Evolutionary conservation across 1,140 invertebrate genomes (phyloP).

Genomic region (Oscheius sp.): DNA sequence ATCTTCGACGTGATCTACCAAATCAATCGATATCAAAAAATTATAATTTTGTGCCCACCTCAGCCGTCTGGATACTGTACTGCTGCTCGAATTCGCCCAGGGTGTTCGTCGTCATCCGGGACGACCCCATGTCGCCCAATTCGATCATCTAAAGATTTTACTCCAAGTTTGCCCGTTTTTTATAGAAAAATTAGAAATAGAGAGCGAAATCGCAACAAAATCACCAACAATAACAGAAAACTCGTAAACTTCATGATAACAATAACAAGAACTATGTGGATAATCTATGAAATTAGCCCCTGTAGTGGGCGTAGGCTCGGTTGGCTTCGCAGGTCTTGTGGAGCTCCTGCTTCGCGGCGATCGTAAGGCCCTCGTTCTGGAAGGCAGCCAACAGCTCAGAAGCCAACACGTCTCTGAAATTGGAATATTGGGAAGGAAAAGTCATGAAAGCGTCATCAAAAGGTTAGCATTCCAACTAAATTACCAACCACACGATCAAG

Average conservation of each 20-base stretch:
- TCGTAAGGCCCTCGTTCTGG: conserved; percentile 62
- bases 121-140: conserved; percentile 27
- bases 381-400: conserved; percentile 50
- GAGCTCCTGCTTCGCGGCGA: conserved; percentile 64
- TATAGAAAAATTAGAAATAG: neutral
- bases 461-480: too few relatives aligned
- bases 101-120: conserved; percentile 9
- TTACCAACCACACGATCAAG: too few relatives aligned
- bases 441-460: too few relatives aligned
- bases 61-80: conserved; percentile 56
- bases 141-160: conserved; percentile 35
- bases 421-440: too few relatives aligned
- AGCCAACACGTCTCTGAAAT: conserved; percentile 48
- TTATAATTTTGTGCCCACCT: neutral
- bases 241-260: neutral
- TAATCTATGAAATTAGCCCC: conserved; percentile 52
- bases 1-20: conserved; percentile 58
- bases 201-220: too few relatives aligned
- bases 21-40: conserved; percentile 4
- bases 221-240: conserved; percentile 1
- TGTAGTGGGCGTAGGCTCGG: conserved; percentile 63
- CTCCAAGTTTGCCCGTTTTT: neutral
- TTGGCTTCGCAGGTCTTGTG: conserved; percentile 65
- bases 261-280: conserved; percentile 20
- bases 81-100: conserved; percentile 58